These are phyloP conservation scores for Beris chalybata DNA, from an alignment of 2,888 invertebrate genomes.

Conservation along the genomic window DNA sequence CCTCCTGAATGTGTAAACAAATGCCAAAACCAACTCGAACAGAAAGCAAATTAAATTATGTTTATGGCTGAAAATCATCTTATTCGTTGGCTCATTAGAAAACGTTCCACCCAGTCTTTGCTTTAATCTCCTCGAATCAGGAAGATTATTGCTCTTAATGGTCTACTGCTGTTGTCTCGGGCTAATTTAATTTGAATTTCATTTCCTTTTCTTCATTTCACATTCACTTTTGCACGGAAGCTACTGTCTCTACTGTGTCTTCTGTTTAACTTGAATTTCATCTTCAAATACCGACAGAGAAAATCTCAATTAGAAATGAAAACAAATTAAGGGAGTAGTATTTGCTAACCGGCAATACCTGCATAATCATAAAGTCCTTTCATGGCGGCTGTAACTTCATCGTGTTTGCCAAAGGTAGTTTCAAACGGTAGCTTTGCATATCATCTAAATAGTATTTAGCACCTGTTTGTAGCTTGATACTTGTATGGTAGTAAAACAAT, in stretches of 20 bases:
- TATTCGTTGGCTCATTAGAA: slow-evolving; percentile 22
- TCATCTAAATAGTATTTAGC: no score
- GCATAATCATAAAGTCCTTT: not conserved
- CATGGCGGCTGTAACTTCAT: no score
- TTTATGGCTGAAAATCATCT: slow-evolving; percentile 22
- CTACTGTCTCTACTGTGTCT: not conserved
- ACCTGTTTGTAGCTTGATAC: no score
- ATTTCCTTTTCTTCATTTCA: slow-evolving; percentile 22
- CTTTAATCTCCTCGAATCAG: no score
- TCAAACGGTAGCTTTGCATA: no score
- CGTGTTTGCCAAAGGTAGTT: no score
- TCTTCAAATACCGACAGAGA: slow-evolving; percentile 21
- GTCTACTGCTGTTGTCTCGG: not conserved
- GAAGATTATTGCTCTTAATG: no score
- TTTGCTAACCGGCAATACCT: slow-evolving; percentile 23
- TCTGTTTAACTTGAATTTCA: slow-evolving; percentile 23
- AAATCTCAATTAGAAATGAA: slow-evolving; percentile 37
- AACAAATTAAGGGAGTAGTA: slow-evolving; percentile 34
- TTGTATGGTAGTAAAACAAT: no score
- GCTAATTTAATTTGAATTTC: slow-evolving; percentile 32
- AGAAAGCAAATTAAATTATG: slow-evolving; percentile 26
- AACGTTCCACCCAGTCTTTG: no score
- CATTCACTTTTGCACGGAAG: not conserved
- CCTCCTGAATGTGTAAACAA: no score
- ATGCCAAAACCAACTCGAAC: not conserved